phyloP scores from a whole-genome alignment of 2,797 vertebrate species.

The Threskiornis aethiopicus region DNA sequence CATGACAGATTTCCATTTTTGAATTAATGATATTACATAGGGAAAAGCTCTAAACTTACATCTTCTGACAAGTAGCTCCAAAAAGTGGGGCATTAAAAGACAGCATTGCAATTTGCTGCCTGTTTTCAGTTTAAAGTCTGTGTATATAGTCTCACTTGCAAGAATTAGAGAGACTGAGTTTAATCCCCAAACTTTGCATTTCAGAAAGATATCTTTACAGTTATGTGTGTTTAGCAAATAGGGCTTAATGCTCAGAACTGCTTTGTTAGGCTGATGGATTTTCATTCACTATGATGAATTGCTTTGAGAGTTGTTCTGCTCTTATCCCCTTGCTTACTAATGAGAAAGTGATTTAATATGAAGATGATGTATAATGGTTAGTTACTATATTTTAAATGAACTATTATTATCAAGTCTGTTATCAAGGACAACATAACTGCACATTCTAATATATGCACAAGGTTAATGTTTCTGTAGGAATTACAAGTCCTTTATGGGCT shows the following conservation, averaged over 20 bases:
- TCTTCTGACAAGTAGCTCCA: neutral
- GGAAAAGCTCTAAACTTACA: neutral
- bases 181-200: neutral
- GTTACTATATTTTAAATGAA: neutral
- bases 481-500: neutral
- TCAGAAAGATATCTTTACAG: neutral
- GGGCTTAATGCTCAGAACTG: neutral
- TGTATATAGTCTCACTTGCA: neutral
- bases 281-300: conserved; percentile 3
- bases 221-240: neutral
- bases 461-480: neutral
- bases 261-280: conserved; percentile 10
- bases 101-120: neutral
- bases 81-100: neutral
- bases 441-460: neutral
- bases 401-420: neutral
- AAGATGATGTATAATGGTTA: neutral
- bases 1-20: neutral
- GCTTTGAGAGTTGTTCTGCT: conserved; percentile 1
- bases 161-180: neutral
- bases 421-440: neutral
- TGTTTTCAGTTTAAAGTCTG: neutral
- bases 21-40: neutral
- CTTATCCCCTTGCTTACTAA: neutral
- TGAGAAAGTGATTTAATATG: neutral